A percentile compares a stretch with the other conserved stretches of the same genome.
Conservation (phyloP, 2,113 vertebrate species). For the Muntiacus reevesi region DNA sequence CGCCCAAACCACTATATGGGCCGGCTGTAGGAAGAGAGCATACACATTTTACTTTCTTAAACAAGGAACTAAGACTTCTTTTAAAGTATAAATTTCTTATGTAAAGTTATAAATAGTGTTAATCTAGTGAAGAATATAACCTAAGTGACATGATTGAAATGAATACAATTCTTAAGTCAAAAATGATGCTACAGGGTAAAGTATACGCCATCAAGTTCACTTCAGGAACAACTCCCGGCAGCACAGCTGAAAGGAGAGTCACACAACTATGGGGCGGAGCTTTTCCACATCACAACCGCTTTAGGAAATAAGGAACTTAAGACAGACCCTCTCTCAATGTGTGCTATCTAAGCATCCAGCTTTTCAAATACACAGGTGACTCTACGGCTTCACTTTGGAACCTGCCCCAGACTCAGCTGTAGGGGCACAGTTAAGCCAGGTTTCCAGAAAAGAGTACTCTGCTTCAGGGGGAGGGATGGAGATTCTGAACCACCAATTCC, state of each 20-base stretch:
- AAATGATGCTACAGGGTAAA: not conserved
- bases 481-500: not conserved
- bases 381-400: not conserved
- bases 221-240: not conserved
- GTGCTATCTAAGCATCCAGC: not conserved
- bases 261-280: not conserved
- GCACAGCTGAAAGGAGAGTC: not conserved
- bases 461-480: not conserved
- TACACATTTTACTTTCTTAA: slow-evolving; percentile 45
- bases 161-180: not conserved
- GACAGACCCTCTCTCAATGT: not conserved
- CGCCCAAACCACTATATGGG: slow-evolving; percentile 96
- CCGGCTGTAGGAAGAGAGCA: slow-evolving; percentile 85
- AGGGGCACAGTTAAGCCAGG: not conserved
- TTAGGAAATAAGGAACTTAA: not conserved
- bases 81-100: not conserved
- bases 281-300: not conserved
- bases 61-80: slow-evolving; percentile 5
- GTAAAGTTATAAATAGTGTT: not conserved
- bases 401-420: not conserved
- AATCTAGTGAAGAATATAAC: slow-evolving; percentile 26
- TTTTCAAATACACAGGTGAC: not conserved
- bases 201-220: not conserved
- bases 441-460: not conserved
- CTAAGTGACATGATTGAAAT: slow-evolving; percentile 2